Conservation (phyloP, 2,113 vertebrate species). For the Microtus richardsoni region DNA sequence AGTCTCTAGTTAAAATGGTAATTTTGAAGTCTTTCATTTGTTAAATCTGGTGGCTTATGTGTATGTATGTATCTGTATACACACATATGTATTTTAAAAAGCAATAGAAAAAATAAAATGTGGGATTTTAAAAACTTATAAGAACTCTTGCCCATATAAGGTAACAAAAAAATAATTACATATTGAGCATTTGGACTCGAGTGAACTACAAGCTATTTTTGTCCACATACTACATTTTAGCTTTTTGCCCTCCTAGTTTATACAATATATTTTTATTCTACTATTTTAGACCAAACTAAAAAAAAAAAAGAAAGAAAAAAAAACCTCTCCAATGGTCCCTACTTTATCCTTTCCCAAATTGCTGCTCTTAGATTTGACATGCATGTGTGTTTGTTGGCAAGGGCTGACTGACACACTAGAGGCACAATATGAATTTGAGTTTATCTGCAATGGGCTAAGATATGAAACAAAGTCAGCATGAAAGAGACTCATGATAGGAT, state of each 20-base stretch:
- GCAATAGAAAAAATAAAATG: constrained; percentile 50
- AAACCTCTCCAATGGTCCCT: constrained; percentile 13
- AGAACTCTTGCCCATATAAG: constrained; percentile 65
- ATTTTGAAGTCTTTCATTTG: not conserved
- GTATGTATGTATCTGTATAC: not conserved
- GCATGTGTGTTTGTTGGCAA: constrained; percentile 42
- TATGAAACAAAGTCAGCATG: constrained; percentile 48
- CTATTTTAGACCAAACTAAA: constrained; percentile 64
- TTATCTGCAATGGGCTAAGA: constrained; percentile 59
- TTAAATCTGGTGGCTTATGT: not conserved
- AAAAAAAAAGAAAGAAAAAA: not conserved
- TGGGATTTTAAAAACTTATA: constrained; percentile 58
- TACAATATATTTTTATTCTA: constrained; percentile 75
- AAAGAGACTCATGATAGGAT: constrained; percentile 39
- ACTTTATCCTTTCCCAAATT: constrained; percentile 63
- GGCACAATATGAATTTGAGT: constrained; percentile 47
- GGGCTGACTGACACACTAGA: constrained; percentile 36
- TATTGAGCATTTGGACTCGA: constrained; percentile 72
- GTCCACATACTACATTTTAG: constrained; percentile 60
- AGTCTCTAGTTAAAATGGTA: constrained; percentile 8
- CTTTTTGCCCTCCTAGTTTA: constrained; percentile 71
- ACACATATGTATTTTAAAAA: not conserved
- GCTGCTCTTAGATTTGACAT: constrained; percentile 52
- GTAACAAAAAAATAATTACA: constrained; percentile 68
- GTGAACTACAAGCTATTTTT: constrained; percentile 72